phyloP scores from a whole-genome alignment of 1,140 invertebrate species.

The Holcopasites calliopsidis region DNA sequence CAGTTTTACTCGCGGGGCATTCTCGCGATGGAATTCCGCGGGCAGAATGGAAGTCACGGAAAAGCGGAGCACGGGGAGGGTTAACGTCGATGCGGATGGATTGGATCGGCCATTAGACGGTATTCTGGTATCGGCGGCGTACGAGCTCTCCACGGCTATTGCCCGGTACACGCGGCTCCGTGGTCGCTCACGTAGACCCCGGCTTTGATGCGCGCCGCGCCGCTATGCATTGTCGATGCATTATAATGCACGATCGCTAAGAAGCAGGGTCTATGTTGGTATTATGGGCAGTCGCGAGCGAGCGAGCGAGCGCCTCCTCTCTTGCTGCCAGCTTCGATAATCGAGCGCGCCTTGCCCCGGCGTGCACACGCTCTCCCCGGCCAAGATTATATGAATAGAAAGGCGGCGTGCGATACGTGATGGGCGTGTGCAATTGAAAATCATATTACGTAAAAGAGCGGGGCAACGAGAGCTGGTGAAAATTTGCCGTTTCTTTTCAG shows the following conservation, averaged over 20 bases:
- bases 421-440: slow-evolving; percentile 70
- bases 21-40: neutral
- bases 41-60: slow-evolving; percentile 19
- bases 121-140: slow-evolving; percentile 47
- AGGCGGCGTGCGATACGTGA: slow-evolving; percentile 70
- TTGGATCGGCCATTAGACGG: slow-evolving; percentile 46
- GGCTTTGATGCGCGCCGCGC: slow-evolving; percentile 74
- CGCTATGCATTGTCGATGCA: slow-evolving; percentile 71
- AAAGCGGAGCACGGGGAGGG: neutral
- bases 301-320: slow-evolving; percentile 32
- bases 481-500: slow-evolving; percentile 59
- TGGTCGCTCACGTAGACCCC: slow-evolving; percentile 69
- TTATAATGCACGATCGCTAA: slow-evolving; percentile 72
- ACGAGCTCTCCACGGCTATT: slow-evolving; percentile 37
- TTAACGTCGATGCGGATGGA: slow-evolving; percentile 15
- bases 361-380: slow-evolving; percentile 15
- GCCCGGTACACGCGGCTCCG: slow-evolving; percentile 46
- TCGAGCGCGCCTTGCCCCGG: slow-evolving; percentile 62
- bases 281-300: slow-evolving; percentile 62
- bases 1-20: too few relatives aligned
- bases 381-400: slow-evolving; percentile 70
- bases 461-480: slow-evolving; percentile 45
- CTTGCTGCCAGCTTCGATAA: slow-evolving; percentile 63
- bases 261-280: slow-evolving; percentile 62
- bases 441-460: slow-evolving; percentile 65